Conservation (phyloP, 2,797 vertebrate genomes). For the Erethizon dorsatum region DNA sequence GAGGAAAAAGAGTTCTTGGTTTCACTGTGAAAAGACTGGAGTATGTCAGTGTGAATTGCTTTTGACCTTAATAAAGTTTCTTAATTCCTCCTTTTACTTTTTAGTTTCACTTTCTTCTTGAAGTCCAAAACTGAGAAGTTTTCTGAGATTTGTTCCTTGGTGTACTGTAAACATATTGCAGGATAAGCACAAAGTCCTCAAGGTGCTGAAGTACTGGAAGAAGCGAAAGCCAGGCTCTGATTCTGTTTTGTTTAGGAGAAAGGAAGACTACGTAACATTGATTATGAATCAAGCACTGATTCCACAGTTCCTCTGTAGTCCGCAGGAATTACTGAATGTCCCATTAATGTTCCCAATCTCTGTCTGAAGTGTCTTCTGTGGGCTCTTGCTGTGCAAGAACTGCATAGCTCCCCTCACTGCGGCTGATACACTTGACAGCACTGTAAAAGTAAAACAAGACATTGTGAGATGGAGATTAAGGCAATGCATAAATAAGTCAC, state of each 20-base stretch:
- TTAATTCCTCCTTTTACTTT: background rate
- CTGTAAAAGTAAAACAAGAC: constrained; percentile 83
- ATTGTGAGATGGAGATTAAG: constrained; percentile 3
- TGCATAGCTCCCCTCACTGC: constrained; percentile 84
- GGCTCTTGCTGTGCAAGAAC: constrained; percentile 86
- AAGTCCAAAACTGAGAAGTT: background rate
- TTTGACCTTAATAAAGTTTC: background rate
- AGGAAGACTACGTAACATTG: background rate
- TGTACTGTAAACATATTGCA: background rate
- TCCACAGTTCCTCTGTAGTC: background rate
- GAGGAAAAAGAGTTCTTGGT: background rate
- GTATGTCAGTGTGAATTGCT: constrained; percentile 1
- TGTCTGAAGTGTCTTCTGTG: constrained; percentile 81
- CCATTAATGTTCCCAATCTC: constrained; percentile 49
- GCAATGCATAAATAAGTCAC: background rate
- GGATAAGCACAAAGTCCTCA: background rate
- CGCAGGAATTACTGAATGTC: background rate
- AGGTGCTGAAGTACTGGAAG: background rate
- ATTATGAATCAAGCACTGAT: background rate
- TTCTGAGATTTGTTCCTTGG: background rate
- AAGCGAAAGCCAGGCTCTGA: background rate
- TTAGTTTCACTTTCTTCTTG: background rate
- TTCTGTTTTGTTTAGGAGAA: background rate
- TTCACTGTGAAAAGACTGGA: background rate
- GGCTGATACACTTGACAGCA: constrained; percentile 83